Percentiles rank a stretch among this genome's conserved stretches.
phyloP scores from a whole-genome alignment of 1,140 invertebrate species.

The Arctopsyche grandis region DNA sequence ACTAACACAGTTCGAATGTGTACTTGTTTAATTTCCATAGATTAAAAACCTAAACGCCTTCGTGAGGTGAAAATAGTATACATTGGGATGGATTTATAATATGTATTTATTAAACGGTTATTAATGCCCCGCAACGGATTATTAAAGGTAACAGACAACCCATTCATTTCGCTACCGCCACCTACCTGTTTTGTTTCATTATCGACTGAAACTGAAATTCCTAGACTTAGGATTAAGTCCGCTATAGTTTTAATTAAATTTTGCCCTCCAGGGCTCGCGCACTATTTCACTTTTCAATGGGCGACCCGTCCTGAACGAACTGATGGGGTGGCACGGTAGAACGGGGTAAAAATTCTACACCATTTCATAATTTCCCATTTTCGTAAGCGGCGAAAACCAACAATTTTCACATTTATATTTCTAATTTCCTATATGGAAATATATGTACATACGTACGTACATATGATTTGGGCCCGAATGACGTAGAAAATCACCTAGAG shows the following conservation, averaged over 20 bases:
- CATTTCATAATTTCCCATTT: background rate
- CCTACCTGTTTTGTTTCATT: constrained; percentile 9
- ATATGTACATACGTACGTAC: too few relatives aligned
- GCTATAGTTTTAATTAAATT: constrained; percentile 44
- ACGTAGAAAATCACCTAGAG: too few relatives aligned
- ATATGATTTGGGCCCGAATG: too few relatives aligned
- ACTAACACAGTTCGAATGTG: too few relatives aligned
- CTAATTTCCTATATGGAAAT: too few relatives aligned
- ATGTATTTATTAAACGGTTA: background rate
- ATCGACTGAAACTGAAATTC: constrained; percentile 26
- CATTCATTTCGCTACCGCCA: background rate
- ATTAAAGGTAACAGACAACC: too few relatives aligned
- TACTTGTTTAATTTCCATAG: too few relatives aligned
- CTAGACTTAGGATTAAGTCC: constrained; percentile 4
- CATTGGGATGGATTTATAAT: background rate
- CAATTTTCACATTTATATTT: too few relatives aligned
- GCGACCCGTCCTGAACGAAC: background rate
- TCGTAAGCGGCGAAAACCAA: too few relatives aligned
- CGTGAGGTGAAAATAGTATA: too few relatives aligned
- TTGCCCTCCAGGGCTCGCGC: constrained; percentile 25
- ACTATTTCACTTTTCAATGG: background rate
- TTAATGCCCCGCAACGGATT: background rate
- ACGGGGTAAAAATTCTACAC: background rate
- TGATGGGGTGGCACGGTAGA: background rate
- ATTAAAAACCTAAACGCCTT: too few relatives aligned